Evolutionary conservation across 2,113 vertebrate genomes (phyloP), one percentile per base, ranked within the genome.

Genomic region (Petrocephalus zakoni): DNA sequence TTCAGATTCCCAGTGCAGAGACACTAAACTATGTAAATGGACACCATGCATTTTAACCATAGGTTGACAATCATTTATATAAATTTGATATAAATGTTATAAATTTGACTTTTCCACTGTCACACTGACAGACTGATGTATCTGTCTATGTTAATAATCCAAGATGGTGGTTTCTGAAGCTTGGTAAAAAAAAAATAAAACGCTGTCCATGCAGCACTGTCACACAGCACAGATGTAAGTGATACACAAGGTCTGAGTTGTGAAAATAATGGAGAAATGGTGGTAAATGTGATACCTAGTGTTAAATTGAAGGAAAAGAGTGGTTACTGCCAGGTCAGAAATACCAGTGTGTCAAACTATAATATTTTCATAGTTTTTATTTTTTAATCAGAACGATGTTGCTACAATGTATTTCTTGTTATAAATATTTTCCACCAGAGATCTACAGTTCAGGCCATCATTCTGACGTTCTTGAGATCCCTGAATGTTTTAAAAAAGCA

Each of bases 21-120:
- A 82, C 49, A 46, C 81, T 22, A 83, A 83, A 22, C n/a, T 46
- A 83, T 83, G 81, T n/a, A 83, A 83, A 83, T 49, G 19, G 81
- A 83, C 21, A n/a, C 75, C 42, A 81, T 4, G 19, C n/a, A 81
- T n/a, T 81, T 19, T 81, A 47, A 47, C 19, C 46, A 11, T 7
- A n/a, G 42, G 9, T 1, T 83, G 21, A 21, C 42, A n/a, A 6
- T 46, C 9, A 83, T 47, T 47, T 46, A 83, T n/a, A n/a, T n/a
- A n/a, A n/a, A n/a, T n/a, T n/a, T n/a, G n/a, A n/a, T n/a, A n/a
- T n/a, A n/a, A n/a, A n/a, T n/a, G 81, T 83, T 83, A 83, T 22
- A 83, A 83, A 83, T 83, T 83, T 83, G 81, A 83, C 81, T 83
- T 83, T 47, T 83, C 46, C 81, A 10, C 8, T 4, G 42, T 83